Percentiles rank a stretch among this genome's conserved stretches.
Evolutionary conservation across 2,113 vertebrate species (phyloP).

Genomic region (Seriola aureovittata): DNA sequence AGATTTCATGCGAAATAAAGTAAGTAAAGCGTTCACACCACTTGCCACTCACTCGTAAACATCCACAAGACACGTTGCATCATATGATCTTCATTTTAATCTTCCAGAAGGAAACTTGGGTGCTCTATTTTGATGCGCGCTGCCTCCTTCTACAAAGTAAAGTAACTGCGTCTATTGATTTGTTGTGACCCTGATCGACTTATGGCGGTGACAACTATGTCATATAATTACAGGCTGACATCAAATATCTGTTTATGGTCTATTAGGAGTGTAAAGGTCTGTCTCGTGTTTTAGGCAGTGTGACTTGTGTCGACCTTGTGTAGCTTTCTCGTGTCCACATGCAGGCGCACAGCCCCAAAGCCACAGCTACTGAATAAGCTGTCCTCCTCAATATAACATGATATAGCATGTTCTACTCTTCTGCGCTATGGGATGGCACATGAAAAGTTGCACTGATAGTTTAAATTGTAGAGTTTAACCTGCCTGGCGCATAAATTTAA

Average conservation of each 20-base stretch:
- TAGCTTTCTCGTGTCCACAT: slow-evolving; percentile 66
- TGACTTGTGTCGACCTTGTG: slow-evolving; percentile 76
- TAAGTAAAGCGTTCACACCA: slow-evolving; percentile 78
- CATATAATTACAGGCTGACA: slow-evolving; percentile 61
- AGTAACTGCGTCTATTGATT: slow-evolving; percentile 75
- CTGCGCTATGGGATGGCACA: neutral
- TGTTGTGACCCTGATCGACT: slow-evolving; percentile 71
- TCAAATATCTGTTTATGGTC: slow-evolving; percentile 60
- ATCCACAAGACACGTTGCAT: slow-evolving; percentile 18
- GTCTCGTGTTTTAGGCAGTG: slow-evolving; percentile 52
- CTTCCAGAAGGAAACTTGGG: slow-evolving; percentile 57
- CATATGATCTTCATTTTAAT: slow-evolving; percentile 36
- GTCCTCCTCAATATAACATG: slow-evolving; percentile 29
- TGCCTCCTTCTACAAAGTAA: slow-evolving; percentile 61
- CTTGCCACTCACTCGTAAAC: slow-evolving; percentile 45
- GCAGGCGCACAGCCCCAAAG: slow-evolving; percentile 63
- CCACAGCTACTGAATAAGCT: slow-evolving; percentile 31
- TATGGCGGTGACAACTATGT: slow-evolving; percentile 55
- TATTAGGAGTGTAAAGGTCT: slow-evolving; percentile 54
- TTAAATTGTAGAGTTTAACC: neutral
- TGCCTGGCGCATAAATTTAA: neutral
- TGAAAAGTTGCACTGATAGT: slow-evolving; percentile 38
- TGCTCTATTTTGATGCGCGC: slow-evolving; percentile 63
- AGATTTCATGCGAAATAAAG: slow-evolving; percentile 81
- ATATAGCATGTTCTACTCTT: neutral